phyloP scores from a whole-genome alignment of 2,113 vertebrate species.

The Rutilus rutilus region DNA sequence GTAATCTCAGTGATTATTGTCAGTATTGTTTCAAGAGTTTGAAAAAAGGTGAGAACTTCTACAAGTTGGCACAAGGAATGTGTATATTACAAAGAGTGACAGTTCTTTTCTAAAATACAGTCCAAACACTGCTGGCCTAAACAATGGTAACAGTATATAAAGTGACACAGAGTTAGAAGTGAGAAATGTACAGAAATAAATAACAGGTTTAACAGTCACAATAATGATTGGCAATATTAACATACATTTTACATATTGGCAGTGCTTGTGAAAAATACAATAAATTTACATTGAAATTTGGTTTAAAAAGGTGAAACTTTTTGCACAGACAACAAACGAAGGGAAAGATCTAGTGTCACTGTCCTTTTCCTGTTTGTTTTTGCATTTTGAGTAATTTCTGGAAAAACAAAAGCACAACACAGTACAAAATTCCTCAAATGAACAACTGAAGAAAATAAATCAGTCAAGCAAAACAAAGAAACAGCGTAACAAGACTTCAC shows the following conservation, averaged over 20 bases:
- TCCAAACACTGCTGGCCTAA: constrained; percentile 41
- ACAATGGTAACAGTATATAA: constrained; percentile 33
- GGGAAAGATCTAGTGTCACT: not conserved
- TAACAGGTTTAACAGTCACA: constrained; percentile 16
- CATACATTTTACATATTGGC: constrained; percentile 38
- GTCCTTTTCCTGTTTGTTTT: not conserved
- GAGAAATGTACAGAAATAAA: constrained; percentile 5
- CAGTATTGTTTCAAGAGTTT: constrained; percentile 59
- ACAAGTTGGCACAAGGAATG: constrained; percentile 75
- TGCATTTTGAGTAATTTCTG: not conserved
- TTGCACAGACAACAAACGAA: constrained; percentile 10
- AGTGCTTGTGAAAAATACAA: constrained; percentile 31
- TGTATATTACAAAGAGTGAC: constrained; percentile 59
- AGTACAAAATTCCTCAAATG: constrained; percentile 4
- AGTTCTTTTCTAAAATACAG: constrained; percentile 38
- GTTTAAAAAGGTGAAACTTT: not conserved
- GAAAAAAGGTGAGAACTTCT: constrained; percentile 60
- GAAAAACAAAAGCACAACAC: constrained; percentile 15
- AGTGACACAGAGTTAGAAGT: constrained; percentile 13
- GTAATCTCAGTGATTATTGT: constrained; percentile 59
- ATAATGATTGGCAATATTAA: constrained; percentile 44
- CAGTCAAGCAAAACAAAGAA: not conserved
- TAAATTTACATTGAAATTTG: not conserved
- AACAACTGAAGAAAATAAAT: not conserved
- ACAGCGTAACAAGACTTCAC: not conserved